Conservation (phyloP, 1,140 invertebrate species). For the Adelges cooleyi region DNA sequence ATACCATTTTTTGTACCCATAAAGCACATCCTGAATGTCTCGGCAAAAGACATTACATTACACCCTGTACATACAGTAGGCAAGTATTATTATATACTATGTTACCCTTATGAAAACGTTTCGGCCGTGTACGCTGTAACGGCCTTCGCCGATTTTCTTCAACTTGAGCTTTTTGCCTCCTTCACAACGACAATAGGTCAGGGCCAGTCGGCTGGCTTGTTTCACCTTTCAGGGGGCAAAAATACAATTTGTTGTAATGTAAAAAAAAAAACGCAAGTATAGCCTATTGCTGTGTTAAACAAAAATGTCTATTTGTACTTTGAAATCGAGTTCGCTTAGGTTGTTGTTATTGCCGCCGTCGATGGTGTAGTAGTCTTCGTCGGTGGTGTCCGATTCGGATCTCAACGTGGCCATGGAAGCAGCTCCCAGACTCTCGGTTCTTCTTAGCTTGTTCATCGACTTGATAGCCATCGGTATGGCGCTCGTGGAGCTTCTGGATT, state of each 20-base stretch:
- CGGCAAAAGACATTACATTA: too few species aligned
- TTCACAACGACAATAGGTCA: slow-evolving; percentile 55
- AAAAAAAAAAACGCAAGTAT: too few species aligned
- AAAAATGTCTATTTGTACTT: too few species aligned
- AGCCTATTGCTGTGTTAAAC: too few species aligned
- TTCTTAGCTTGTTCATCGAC: slow-evolving; percentile 8
- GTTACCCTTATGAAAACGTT: slow-evolving; percentile 64
- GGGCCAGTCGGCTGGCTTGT: slow-evolving; percentile 52
- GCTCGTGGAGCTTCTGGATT: neutral
- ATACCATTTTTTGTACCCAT: too few species aligned
- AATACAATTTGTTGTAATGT: too few species aligned
- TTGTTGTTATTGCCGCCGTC: neutral
- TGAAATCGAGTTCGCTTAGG: slow-evolving; percentile 16
- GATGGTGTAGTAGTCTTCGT: neutral
- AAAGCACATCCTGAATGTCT: too few species aligned
- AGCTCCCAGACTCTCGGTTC: slow-evolving; percentile 8
- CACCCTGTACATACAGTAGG: too few species aligned
- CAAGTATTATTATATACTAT: slow-evolving; percentile 6
- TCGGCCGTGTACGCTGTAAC: slow-evolving; percentile 66
- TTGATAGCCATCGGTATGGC: slow-evolving; percentile 18
- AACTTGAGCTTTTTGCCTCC: slow-evolving; percentile 61
- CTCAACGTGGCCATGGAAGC: neutral
- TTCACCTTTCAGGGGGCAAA: too few species aligned
- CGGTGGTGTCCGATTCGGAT: slow-evolving; percentile 6
- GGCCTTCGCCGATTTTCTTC: slow-evolving; percentile 65